Base-by-base conservation (phyloP, 1,140 invertebrate species). In the Oppia nitens region DNA sequence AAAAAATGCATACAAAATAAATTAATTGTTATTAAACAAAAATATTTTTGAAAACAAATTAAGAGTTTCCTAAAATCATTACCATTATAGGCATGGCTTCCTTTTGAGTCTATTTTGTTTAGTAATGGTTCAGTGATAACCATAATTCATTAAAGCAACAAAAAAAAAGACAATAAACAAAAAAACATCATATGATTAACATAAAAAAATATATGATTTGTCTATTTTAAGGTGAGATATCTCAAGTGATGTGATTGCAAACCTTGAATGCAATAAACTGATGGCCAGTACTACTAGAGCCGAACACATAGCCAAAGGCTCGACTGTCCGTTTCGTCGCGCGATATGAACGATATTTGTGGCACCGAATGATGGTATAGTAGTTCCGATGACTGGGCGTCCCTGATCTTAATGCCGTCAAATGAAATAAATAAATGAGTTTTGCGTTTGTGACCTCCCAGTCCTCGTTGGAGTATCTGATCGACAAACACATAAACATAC, bases 291-390 rank as follows among this genome's bases (percentile, higher is more conserved):
- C 96, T 90, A 1, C 90, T 89, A 21, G 87, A 87, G 3, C 92
- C 93, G 74, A 90, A 98, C 67, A 99, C 94, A 68, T 98, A 98
- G 4, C 94, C 95, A 76, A 98, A 98, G 0, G 95, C 93, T 63
- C 95, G 75, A 3, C 85, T 86, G 70, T 98, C 95, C 4, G 84
- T 87, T 78, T 93, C 87, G 73, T 98, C 95, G 72, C 96, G 87
- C 32, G 94, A 91, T 63, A 98, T 98, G 73, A 98, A 98, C 3
- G 93, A 98, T 66, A 98, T 97, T 74, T 93, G 92, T 72, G 96
- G 90, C 29, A 98, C 93, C 3, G 91, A 87, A 75, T 98, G 94
- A 70, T 94, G 89, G 70, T 96, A 92, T 25, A 97, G 72, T 11
- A 91, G 86, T 68, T 92, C 87, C 25, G 48, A 53, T 27, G 57